These are phyloP conservation scores for Drosophila atroscutellata DNA, from an alignment of 2,888 invertebrate genomes.

Conservation along the genomic window DNA sequence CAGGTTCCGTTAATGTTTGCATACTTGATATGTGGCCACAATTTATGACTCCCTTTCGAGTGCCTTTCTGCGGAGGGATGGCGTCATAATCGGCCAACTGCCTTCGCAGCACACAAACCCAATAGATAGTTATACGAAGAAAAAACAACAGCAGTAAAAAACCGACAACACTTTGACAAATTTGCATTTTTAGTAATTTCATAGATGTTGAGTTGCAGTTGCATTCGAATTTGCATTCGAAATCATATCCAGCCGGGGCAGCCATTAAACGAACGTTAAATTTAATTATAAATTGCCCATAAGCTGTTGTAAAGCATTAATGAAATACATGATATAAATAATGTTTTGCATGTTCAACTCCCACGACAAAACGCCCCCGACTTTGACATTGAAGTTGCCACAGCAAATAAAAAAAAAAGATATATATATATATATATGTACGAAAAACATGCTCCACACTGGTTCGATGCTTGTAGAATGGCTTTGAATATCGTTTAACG, in stretches of 20 bases:
- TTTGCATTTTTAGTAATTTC: constrained; percentile 39
- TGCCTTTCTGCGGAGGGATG: constrained; percentile 8
- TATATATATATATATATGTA: background rate
- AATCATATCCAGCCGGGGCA: constrained; percentile 4
- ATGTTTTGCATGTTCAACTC: constrained; percentile 37
- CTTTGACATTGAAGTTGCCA: constrained; percentile 67
- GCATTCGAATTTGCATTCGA: constrained; percentile 25
- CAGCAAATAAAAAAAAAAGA: constrained; percentile 21
- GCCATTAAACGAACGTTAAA: constrained; percentile 24
- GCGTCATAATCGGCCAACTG: constrained; percentile 27
- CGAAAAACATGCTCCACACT: constrained; percentile 23
- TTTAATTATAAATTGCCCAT: constrained; percentile 40
- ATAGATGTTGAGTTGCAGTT: constrained; percentile 27
- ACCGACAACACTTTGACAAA: constrained; percentile 34
- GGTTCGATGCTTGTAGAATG: constrained; percentile 15
- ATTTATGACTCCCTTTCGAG: constrained; percentile 34
- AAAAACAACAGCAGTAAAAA: background rate
- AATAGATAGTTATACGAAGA: background rate
- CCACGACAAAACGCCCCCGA: constrained; percentile 64
- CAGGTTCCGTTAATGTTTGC: constrained; percentile 47
- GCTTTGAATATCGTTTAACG: constrained; percentile 40
- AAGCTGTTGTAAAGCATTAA: constrained; percentile 39
- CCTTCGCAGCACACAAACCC: constrained; percentile 5
- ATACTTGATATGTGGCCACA: constrained; percentile 29
- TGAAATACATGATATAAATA: constrained; percentile 22